Evolutionary conservation across 2,113 vertebrate genomes (phyloP).

Genomic region (Anarrhichthys ocellatus): DNA sequence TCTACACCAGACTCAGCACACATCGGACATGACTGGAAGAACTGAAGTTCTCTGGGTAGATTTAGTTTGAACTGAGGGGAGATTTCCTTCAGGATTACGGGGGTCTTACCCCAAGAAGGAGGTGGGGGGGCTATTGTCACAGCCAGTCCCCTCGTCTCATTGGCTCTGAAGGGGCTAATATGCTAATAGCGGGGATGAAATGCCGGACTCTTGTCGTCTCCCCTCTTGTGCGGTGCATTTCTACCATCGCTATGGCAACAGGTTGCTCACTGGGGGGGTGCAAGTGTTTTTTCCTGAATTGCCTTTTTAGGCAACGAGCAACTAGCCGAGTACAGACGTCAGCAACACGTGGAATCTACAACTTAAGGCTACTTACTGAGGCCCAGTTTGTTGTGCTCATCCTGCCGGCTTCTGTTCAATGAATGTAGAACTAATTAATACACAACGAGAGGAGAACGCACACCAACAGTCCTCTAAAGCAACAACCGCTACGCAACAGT

Average conservation of each 20-base stretch:
- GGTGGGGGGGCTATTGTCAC: slow-evolving; percentile 70
- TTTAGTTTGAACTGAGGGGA: slow-evolving; percentile 48
- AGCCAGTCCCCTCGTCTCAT: slow-evolving; percentile 79
- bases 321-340: neutral
- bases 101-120: slow-evolving; percentile 56
- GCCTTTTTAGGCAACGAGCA: slow-evolving; percentile 35
- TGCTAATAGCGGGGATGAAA: slow-evolving; percentile 80
- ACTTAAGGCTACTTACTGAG: neutral
- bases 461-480: no score
- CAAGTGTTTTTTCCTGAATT: slow-evolving; percentile 34
- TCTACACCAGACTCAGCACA: slow-evolving; percentile 22
- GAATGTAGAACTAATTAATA: neutral
- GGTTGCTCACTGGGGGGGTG: slow-evolving; percentile 68
- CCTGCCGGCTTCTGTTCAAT: no score
- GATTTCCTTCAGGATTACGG: slow-evolving; percentile 75
- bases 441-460: no score
- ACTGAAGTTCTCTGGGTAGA: slow-evolving; percentile 43
- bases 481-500: no score
- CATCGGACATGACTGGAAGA: slow-evolving; percentile 34
- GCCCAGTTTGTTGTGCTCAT: no score
- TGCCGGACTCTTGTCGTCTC: slow-evolving; percentile 66
- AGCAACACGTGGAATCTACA: slow-evolving; percentile 25
- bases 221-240: slow-evolving; percentile 75
- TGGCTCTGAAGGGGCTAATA: slow-evolving; percentile 76
- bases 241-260: slow-evolving; percentile 80